phyloP scores from a whole-genome alignment of 2,113 vertebrate genomes.

The Phyllostomus hastatus region DNA sequence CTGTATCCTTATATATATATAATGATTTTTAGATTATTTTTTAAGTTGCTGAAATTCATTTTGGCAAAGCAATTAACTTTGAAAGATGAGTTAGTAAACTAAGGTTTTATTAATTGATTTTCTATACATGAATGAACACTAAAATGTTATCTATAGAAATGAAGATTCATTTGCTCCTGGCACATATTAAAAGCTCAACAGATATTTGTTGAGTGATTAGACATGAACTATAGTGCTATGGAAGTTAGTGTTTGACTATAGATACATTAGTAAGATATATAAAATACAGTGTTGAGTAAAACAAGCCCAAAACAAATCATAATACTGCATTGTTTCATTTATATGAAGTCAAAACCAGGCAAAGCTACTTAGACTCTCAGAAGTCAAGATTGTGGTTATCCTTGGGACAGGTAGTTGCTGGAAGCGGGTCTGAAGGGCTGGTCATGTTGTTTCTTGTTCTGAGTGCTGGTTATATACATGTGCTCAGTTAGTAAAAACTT shows the following conservation, averaged over 20 bases:
- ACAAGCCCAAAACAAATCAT: background rate
- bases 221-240: background rate
- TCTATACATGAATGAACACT: slow-evolving; percentile 30
- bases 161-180: slow-evolving; percentile 31
- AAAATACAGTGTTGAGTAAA: background rate
- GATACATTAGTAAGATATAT: background rate
- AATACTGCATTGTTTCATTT: background rate
- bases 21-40: slow-evolving; percentile 69
- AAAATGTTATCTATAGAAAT: slow-evolving; percentile 3
- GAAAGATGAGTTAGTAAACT: slow-evolving; percentile 59
- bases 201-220: background rate
- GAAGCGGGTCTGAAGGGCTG: background rate
- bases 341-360: background rate
- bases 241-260: background rate
- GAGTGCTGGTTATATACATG: background rate
- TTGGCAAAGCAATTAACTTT: slow-evolving; percentile 64
- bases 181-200: background rate
- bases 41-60: slow-evolving; percentile 68
- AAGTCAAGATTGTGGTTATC: background rate
- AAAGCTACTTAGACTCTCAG: background rate
- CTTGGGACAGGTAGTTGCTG: background rate
- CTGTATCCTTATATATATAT: slow-evolving; percentile 25
- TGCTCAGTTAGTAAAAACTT: background rate
- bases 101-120: slow-evolving; percentile 30
- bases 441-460: background rate